Evolutionary conservation across 2,888 invertebrate species (phyloP).

Genomic region (Dascillus cervinus): DNA sequence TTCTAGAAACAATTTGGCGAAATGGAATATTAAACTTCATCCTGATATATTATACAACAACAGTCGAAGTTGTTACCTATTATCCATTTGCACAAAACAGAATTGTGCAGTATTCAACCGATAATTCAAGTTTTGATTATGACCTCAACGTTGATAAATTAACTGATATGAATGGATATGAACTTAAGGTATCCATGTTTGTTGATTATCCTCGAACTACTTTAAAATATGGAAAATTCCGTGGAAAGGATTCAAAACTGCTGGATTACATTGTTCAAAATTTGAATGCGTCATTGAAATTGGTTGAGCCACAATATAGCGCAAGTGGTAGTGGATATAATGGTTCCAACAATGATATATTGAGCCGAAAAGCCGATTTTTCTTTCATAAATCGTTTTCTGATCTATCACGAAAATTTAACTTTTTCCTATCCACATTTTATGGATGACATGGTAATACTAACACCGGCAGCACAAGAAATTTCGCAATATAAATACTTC

Average conservation of each 20-base stretch:
- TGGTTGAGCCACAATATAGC: not conserved
- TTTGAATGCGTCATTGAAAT: slow-evolving; percentile 1
- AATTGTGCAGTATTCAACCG: too few relatives aligned
- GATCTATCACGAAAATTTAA: not conserved
- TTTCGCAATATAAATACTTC: slow-evolving; percentile 1
- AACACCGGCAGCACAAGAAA: not conserved
- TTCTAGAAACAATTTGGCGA: too few relatives aligned
- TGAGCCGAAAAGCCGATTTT: not conserved
- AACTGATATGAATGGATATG: slow-evolving; percentile 1
- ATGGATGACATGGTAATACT: slow-evolving; percentile 4
- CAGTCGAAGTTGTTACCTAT: too few relatives aligned
- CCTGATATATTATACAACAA: too few relatives aligned
- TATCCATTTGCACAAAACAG: too few relatives aligned
- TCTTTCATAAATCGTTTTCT: slow-evolving; percentile 1
- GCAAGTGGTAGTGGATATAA: not conserved
- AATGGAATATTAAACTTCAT: too few relatives aligned
- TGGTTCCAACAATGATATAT: not conserved
- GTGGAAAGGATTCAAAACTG: slow-evolving; percentile 2
- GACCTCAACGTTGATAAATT: too few relatives aligned
- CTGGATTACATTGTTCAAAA: not conserved
- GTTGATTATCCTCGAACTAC: slow-evolving; percentile 2
- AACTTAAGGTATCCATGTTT: not conserved
- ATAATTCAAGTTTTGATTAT: too few relatives aligned
- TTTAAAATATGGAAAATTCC: not conserved
- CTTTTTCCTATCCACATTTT: slow-evolving; percentile 1